Conservation (phyloP, 1,140 invertebrate genomes). For the Leptopilina boulardi region DNA sequence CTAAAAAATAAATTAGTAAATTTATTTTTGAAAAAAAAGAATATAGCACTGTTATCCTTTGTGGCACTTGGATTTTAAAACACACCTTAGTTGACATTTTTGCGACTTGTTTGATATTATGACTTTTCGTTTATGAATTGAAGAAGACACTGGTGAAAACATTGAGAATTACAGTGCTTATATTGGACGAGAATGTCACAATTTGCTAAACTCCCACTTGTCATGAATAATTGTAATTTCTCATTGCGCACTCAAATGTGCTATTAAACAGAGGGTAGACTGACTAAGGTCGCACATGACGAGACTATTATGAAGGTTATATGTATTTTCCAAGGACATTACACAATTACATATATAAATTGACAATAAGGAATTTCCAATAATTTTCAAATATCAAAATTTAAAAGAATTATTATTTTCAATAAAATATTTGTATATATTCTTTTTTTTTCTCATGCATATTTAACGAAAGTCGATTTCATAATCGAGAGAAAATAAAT, state of each 20-base stretch:
- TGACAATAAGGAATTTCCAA: neutral
- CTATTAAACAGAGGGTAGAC: conserved; percentile 46
- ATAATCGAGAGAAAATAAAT: neutral
- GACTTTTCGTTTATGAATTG: conserved; percentile 51
- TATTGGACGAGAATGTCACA: conserved; percentile 59
- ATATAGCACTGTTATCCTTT: conserved; percentile 33
- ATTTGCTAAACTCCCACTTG: conserved; percentile 51
- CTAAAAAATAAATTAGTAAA: no score
- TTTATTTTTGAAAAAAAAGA: no score
- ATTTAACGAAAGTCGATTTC: neutral
- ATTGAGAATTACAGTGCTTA: conserved; percentile 51
- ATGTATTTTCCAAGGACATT: conserved; percentile 8
- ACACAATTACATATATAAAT: neutral
- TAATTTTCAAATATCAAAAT: neutral
- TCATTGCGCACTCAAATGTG: conserved; percentile 43
- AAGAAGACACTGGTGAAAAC: conserved; percentile 65
- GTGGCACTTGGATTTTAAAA: conserved; percentile 21
- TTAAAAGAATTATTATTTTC: no score
- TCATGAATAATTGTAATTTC: conserved; percentile 29
- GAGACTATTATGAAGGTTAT: conserved; percentile 39
- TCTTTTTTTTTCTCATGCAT: no score
- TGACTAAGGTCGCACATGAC: conserved; percentile 42
- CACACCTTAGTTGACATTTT: conserved; percentile 68
- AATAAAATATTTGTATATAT: no score
- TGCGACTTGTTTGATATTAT: conserved; percentile 44